These are phyloP conservation scores for Orius insidiosus DNA, from an alignment of 1,140 invertebrate species.

Conservation along the genomic window DNA sequence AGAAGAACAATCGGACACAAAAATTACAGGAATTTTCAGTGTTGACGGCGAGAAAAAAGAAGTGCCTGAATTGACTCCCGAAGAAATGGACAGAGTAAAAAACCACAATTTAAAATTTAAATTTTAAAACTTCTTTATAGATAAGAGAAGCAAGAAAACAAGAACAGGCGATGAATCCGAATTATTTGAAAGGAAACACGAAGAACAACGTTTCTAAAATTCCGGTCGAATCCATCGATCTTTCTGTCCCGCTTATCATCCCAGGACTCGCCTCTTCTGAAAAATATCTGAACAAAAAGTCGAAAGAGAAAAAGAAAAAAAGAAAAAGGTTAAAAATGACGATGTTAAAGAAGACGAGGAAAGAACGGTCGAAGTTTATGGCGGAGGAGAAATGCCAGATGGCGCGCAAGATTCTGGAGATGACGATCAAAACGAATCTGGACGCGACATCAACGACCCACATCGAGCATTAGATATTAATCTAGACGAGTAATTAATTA, in stretches of 20 bases:
- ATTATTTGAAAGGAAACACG: constrained; percentile 66
- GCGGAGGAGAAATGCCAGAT: constrained; percentile 86
- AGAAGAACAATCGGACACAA: constrained; percentile 28
- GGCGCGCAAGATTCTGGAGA: constrained; percentile 71
- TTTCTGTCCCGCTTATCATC: constrained; percentile 73
- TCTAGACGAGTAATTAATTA: constrained; percentile 60
- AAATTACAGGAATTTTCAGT: constrained; percentile 21
- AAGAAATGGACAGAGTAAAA: constrained; percentile 46
- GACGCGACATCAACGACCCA: constrained; percentile 55
- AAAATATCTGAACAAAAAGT: constrained; percentile 55
- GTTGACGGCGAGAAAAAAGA: constrained; percentile 22
- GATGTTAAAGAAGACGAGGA: constrained; percentile 39
- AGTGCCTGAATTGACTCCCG: constrained; percentile 38
- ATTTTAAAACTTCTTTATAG: constrained; percentile 24
- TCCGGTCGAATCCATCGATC: constrained; percentile 64
- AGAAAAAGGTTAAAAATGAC: constrained; percentile 26
- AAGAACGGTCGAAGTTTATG: constrained; percentile 23
- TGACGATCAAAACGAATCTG: constrained; percentile 50
- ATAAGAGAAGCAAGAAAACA: constrained; percentile 63
- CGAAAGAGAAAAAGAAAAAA: constrained; percentile 32
- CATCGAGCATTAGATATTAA: constrained; percentile 89
- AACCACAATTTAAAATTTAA: neutral
- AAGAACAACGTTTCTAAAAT: constrained; percentile 45
- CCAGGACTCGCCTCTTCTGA: constrained; percentile 50
- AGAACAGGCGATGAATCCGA: constrained; percentile 91